phyloP scores from a whole-genome alignment of 1,140 invertebrate genomes.

The Solenopsis fugax region DNA sequence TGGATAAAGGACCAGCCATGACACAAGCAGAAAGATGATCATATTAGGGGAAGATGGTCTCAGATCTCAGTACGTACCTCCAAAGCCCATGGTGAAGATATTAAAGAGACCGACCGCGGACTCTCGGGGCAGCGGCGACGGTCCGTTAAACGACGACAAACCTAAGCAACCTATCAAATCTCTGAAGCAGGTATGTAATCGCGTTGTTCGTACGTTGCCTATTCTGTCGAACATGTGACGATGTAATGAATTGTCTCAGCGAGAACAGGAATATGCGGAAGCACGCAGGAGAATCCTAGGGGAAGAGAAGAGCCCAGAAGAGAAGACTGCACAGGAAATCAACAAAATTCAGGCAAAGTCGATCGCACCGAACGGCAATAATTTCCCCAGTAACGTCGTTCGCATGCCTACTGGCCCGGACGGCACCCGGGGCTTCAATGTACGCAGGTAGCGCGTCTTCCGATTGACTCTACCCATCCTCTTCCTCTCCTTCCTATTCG shows the following conservation, averaged over 20 bases:
- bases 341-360: constrained; percentile 84
- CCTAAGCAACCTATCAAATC: constrained; percentile 93
- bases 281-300: constrained; percentile 94
- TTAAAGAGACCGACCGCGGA: constrained; percentile 90
- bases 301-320: constrained; percentile 92
- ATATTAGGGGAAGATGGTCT: constrained; percentile 84
- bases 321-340: constrained; percentile 89
- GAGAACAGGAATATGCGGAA: constrained; percentile 95
- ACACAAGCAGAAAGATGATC: constrained; percentile 82
- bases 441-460: constrained; percentile 87
- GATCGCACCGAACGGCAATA: constrained; percentile 57
- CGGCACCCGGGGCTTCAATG: constrained; percentile 88
- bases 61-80: constrained; percentile 88
- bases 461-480: constrained; percentile 72
- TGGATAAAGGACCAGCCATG: constrained; percentile 77
- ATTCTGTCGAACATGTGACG: background rate
- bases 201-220: background rate
- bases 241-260: constrained; percentile 79
- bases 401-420: constrained; percentile 88
- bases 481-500: constrained; percentile 78
- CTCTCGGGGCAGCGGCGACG: constrained; percentile 83
- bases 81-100: constrained; percentile 93
- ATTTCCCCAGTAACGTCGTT: constrained; percentile 84
- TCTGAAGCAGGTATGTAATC: constrained; percentile 89
- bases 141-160: constrained; percentile 89